Conservation (phyloP, 2,888 invertebrate species). For the Argyresthia albistria region DNA sequence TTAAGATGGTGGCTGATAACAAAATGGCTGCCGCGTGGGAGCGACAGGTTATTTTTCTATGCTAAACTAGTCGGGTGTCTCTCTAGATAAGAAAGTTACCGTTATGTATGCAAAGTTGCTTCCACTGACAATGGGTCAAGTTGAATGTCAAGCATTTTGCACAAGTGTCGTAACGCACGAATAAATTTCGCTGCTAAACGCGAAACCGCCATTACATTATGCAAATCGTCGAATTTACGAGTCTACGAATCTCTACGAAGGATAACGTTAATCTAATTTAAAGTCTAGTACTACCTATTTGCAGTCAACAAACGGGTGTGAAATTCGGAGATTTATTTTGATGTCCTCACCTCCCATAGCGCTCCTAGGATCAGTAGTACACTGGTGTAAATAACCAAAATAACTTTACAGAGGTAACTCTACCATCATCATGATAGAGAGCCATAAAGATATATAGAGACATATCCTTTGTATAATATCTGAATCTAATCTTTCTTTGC, state of each 20-base stretch:
- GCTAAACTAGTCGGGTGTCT: constrained; percentile 40
- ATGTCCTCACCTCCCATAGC: too few relatives aligned
- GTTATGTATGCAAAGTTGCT: constrained; percentile 31
- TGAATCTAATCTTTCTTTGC: constrained; percentile 9
- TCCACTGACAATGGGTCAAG: constrained; percentile 35
- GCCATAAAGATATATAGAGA: too few relatives aligned
- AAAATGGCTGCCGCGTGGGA: constrained; percentile 33
- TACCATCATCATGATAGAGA: too few relatives aligned
- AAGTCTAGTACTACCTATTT: neutral
- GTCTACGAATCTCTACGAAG: constrained; percentile 20
- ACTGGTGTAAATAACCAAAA: too few relatives aligned
- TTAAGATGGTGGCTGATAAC: constrained; percentile 25
- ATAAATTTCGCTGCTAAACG: constrained; percentile 24
- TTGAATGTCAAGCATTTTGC: constrained; percentile 20
- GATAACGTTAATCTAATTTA: neutral
- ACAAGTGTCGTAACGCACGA: constrained; percentile 18
- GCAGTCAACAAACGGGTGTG: too few relatives aligned
- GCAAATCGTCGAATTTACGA: constrained; percentile 14
- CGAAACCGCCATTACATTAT: neutral
- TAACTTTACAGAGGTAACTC: too few relatives aligned
- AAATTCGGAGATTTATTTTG: too few relatives aligned
- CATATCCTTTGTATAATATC: too few relatives aligned
- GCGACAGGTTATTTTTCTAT: constrained; percentile 39
- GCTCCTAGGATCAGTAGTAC: too few relatives aligned
- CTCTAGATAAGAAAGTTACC: constrained; percentile 35